Evolutionary conservation across 1,140 invertebrate genomes (phyloP).

Genomic region (Drosophila micromelanica): DNA sequence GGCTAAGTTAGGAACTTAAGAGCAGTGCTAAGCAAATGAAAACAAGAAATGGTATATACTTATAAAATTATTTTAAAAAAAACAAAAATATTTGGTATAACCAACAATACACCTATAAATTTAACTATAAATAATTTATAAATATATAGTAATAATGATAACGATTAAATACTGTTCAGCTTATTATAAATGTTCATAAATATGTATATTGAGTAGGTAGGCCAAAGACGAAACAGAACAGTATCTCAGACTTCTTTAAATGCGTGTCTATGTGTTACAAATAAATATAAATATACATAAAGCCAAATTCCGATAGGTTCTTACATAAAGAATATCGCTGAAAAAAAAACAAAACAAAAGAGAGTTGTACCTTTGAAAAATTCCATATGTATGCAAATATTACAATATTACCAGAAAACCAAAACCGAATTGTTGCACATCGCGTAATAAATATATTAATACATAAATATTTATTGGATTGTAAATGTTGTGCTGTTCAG

Average conservation of each 20-base stretch:
- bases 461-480: conserved; percentile 39
- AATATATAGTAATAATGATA: not conserved
- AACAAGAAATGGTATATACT: not conserved
- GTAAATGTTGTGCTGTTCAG: conserved; percentile 54
- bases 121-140: not conserved
- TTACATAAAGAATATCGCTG: conserved; percentile 36
- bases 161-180: not conserved
- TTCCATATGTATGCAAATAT: conserved; percentile 21
- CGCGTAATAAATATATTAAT: conserved; percentile 40
- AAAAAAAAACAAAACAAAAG: too few relatives aligned
- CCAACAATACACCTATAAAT: not conserved
- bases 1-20: not conserved
- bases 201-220: conserved; percentile 26
- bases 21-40: not conserved
- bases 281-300: conserved; percentile 2
- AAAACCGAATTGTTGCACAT: conserved; percentile 66
- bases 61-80: not conserved
- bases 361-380: conserved; percentile 77
- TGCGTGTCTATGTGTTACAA: conserved; percentile 27
- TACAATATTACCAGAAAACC: conserved; percentile 31
- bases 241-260: conserved; percentile 7
- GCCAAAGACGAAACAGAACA: not conserved
- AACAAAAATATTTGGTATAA: conserved; percentile 3
- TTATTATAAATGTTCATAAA: not conserved
- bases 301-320: conserved; percentile 44